These are phyloP conservation scores for Notarius lentiginosus DNA, from an alignment of 2,113 vertebrate genomes.

Conservation along the genomic window DNA sequence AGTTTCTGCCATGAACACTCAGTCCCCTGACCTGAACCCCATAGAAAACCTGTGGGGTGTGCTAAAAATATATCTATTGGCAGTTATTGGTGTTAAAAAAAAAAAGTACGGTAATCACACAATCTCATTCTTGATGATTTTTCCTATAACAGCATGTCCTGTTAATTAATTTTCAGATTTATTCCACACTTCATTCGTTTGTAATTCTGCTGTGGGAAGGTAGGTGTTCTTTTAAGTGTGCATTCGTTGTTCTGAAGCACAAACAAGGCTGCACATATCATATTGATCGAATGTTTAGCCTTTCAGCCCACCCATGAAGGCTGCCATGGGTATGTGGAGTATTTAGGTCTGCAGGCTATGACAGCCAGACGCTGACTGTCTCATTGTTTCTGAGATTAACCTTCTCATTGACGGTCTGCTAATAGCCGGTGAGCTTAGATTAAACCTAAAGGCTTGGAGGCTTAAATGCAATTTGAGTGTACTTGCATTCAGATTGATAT, in stretches of 20 bases:
- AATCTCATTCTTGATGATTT: neutral
- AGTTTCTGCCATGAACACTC: too few species aligned
- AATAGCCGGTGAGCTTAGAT: conserved; percentile 1
- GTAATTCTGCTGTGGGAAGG: neutral
- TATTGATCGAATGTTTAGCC: conserved; percentile 19
- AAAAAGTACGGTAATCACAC: neutral
- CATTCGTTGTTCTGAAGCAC: neutral
- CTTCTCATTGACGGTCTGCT: neutral
- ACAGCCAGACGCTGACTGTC: neutral
- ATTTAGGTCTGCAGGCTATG: neutral
- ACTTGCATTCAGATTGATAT: conserved; percentile 11
- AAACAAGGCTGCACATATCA: neutral
- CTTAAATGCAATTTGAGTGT: neutral
- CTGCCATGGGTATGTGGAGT: conserved; percentile 2
- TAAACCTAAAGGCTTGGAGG: neutral
- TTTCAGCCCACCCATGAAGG: conserved; percentile 1
- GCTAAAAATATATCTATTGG: neutral
- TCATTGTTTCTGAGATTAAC: conserved; percentile 13
- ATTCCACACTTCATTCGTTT: neutral
- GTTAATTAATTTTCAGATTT: neutral
- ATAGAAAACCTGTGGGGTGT: too few species aligned
- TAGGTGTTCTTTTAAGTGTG: neutral
- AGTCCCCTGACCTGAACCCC: too few species aligned
- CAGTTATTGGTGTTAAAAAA: neutral
- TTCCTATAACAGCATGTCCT: neutral